Conservation (phyloP, 1,140 invertebrate species). For the Ceratina calcarata region DNA sequence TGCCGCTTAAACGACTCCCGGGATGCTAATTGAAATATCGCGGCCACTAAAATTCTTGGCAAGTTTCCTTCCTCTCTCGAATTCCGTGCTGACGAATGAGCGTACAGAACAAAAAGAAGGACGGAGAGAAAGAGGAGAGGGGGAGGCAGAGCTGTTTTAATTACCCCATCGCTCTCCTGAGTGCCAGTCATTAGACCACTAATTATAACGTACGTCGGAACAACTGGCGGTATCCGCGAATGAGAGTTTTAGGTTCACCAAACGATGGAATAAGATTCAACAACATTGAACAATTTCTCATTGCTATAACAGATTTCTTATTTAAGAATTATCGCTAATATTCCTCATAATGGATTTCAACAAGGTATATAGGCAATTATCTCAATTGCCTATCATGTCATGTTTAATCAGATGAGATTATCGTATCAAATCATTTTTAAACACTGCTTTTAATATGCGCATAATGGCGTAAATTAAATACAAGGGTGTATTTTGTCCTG, state of each 20-base stretch:
- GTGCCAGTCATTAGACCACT: constrained; percentile 79
- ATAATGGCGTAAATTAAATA: too few species aligned
- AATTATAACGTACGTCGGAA: constrained; percentile 80
- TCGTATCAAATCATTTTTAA: too few species aligned
- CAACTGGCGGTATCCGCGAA: constrained; percentile 71
- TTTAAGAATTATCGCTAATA: too few species aligned
- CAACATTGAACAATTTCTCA: background rate
- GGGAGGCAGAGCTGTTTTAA: constrained; percentile 75
- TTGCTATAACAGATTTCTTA: background rate
- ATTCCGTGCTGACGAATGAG: constrained; percentile 28
- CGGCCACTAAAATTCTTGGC: constrained; percentile 77
- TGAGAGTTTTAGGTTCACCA: background rate
- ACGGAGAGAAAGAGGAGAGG: constrained; percentile 54
- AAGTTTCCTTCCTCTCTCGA: constrained; percentile 56
- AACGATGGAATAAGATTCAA: background rate
- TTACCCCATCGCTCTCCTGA: constrained; percentile 76
- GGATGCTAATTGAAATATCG: constrained; percentile 80
- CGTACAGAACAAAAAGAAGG: constrained; percentile 30
- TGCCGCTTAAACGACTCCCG: constrained; percentile 70
- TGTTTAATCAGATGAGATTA: too few species aligned
- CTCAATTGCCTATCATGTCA: too few species aligned
- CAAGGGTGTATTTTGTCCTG: background rate
- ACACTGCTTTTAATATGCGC: too few species aligned
- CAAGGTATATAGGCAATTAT: too few species aligned
- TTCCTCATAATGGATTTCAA: too few species aligned